A percentile compares a stretch with the other conserved stretches of the same genome.
Evolutionary conservation across 1,140 invertebrate genomes (phyloP).

Genomic region (Drosophila bocki): DNA sequence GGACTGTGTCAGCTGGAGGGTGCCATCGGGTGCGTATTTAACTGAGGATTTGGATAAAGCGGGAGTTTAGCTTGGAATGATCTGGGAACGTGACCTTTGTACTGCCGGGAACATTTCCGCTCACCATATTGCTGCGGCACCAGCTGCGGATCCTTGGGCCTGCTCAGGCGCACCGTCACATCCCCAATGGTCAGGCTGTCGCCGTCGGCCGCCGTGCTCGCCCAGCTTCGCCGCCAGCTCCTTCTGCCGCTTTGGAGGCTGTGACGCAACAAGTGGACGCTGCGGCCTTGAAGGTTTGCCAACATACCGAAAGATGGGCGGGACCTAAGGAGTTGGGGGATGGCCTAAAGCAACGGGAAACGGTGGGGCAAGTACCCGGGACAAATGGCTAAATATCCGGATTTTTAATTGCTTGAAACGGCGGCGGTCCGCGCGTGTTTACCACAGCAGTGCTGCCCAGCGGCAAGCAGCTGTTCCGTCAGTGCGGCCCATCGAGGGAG

Average conservation of each 20-base stretch:
- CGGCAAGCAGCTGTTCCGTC: slow-evolving; percentile 3
- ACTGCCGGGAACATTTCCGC: slow-evolving; percentile 28
- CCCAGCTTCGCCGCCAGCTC: slow-evolving; percentile 27
- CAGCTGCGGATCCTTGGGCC: slow-evolving; percentile 90
- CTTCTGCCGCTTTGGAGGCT: slow-evolving; percentile 20
- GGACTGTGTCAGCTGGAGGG: slow-evolving; percentile 88
- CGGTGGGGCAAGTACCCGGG: neutral
- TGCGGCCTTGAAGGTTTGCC: slow-evolving; percentile 23
- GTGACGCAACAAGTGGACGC: slow-evolving; percentile 60
- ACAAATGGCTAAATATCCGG: no score
- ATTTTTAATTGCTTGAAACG: slow-evolving; percentile 15
- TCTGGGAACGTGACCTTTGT: slow-evolving; percentile 45
- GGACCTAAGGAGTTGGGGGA: neutral
- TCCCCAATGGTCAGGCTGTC: slow-evolving; percentile 90
- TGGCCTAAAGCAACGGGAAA: neutral
- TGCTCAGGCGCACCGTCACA: slow-evolving; percentile 88
- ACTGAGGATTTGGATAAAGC: slow-evolving; percentile 82
- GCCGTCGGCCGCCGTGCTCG: slow-evolving; percentile 9
- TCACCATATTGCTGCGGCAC: slow-evolving; percentile 93
- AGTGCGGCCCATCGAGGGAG: neutral
- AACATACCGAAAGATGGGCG: slow-evolving; percentile 23
- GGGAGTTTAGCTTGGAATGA: neutral
- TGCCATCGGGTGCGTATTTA: slow-evolving; percentile 83
- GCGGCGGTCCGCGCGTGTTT: slow-evolving; percentile 26
- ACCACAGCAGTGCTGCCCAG: slow-evolving; percentile 11